phyloP scores from a whole-genome alignment of 1,140 invertebrate genomes.

The Macrobrachium rosenbergii region DNA sequence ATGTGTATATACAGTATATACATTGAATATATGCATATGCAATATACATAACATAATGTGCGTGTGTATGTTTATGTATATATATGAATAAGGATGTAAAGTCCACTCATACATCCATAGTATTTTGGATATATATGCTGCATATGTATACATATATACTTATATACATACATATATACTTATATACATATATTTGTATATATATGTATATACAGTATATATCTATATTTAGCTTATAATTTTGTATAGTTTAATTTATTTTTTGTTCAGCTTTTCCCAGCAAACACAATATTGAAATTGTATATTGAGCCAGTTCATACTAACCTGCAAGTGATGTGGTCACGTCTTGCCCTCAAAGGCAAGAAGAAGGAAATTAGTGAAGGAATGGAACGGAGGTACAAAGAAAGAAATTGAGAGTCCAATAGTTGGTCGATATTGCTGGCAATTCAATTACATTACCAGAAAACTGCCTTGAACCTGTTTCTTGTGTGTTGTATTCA shows the following conservation, averaged over 20 bases:
- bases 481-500: not conserved
- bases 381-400: slow-evolving; percentile 57
- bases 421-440: slow-evolving; percentile 11
- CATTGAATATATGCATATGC: not conserved
- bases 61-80: slow-evolving; percentile 29
- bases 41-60: not conserved
- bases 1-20: not conserved
- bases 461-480: slow-evolving; percentile 37
- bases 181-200: slow-evolving; percentile 15
- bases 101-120: slow-evolving; percentile 19
- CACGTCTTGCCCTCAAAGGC: slow-evolving; percentile 26
- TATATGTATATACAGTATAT: slow-evolving; percentile 26
- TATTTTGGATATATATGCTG: slow-evolving; percentile 21
- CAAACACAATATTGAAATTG: slow-evolving; percentile 55
- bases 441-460: not conserved
- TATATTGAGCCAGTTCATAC: slow-evolving; percentile 62
- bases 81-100: slow-evolving; percentile 28
- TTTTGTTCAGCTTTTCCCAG: slow-evolving; percentile 59
- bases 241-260: slow-evolving; percentile 64
- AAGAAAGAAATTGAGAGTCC: slow-evolving; percentile 44
- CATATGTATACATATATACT: slow-evolving; percentile 35
- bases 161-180: slow-evolving; percentile 18
- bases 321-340: slow-evolving; percentile 56
- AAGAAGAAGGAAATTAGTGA: slow-evolving; percentile 33
- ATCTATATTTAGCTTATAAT: slow-evolving; percentile 57